A percentile compares a stretch with the other conserved stretches of the same genome.
phyloP scores from a whole-genome alignment of 2,113 vertebrate genomes.

The Sciurus niger region DNA sequence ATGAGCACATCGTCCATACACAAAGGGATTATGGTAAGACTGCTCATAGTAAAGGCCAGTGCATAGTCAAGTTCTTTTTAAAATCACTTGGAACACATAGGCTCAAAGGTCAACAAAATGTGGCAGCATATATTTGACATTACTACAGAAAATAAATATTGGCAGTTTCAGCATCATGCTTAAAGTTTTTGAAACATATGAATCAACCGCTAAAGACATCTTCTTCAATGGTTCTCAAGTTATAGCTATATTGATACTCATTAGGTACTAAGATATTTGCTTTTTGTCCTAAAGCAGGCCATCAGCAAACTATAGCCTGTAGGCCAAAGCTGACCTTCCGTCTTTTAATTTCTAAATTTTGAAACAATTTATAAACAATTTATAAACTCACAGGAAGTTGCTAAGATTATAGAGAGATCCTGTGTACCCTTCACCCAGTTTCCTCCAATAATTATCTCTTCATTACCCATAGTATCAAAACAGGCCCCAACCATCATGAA shows the following conservation, averaged over 20 bases:
- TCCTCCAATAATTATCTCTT: background rate
- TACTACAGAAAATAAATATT: background rate
- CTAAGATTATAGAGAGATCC: background rate
- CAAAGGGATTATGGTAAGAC: background rate
- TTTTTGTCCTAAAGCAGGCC: background rate
- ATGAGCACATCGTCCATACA: background rate
- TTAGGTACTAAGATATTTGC: background rate
- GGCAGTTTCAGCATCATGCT: background rate
- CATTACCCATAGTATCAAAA: background rate
- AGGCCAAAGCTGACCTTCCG: background rate
- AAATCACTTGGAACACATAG: background rate
- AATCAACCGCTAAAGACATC: background rate
- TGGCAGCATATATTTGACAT: background rate
- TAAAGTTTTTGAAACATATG: constrained; percentile 40
- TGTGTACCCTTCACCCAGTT: background rate
- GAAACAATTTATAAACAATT: background rate
- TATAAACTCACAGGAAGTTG: background rate
- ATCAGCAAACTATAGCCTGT: background rate
- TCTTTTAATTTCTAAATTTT: constrained; percentile 1
- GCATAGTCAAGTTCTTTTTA: background rate
- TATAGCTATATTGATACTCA: background rate
- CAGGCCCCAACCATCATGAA: background rate
- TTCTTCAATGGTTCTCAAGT: background rate
- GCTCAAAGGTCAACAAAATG: background rate
- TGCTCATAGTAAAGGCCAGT: background rate